Conservation (phyloP, 2,888 invertebrate species). For the Oxytorus armatus region DNA sequence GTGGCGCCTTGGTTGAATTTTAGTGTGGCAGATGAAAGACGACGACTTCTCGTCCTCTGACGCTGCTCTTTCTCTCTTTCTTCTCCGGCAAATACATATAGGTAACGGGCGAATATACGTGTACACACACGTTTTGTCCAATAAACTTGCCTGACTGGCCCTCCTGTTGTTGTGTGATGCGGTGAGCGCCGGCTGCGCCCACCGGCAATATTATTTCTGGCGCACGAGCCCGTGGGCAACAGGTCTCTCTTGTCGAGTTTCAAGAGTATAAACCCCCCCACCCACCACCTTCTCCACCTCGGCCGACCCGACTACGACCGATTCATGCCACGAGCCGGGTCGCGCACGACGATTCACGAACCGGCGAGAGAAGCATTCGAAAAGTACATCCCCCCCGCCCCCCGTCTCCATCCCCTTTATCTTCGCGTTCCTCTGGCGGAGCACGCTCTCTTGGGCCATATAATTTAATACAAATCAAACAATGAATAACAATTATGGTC, state of each 20-base stretch:
- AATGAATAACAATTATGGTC: slow-evolving; percentile 58
- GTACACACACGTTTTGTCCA: slow-evolving; percentile 57
- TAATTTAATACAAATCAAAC: slow-evolving; percentile 59
- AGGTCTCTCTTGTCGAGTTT: slow-evolving; percentile 59
- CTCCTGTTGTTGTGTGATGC: slow-evolving; percentile 45
- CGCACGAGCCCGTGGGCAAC: slow-evolving; percentile 62
- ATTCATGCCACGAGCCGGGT: slow-evolving; percentile 60
- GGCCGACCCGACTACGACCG: slow-evolving; percentile 49
- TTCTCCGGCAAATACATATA: slow-evolving; percentile 34
- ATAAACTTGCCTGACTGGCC: slow-evolving; percentile 60
- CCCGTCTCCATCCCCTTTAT: slow-evolving; percentile 9
- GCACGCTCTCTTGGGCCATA: slow-evolving; percentile 49
- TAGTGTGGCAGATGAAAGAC: slow-evolving; percentile 43
- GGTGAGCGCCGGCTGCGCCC: slow-evolving; percentile 61
- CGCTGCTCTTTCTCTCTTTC: slow-evolving; percentile 7
- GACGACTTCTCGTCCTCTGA: slow-evolving; percentile 51
- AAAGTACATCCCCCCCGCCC: slow-evolving; percentile 35
- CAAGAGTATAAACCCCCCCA: slow-evolving; percentile 48
- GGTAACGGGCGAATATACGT: slow-evolving; percentile 53
- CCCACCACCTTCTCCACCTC: slow-evolving; percentile 12
- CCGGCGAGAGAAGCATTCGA: slow-evolving; percentile 48
- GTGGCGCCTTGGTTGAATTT: slow-evolving; percentile 47
- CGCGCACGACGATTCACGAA: slow-evolving; percentile 57
- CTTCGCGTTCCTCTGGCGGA: slow-evolving; percentile 28
- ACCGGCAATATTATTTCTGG: slow-evolving; percentile 62